Percentiles rank a stretch among this genome's conserved stretches.
Evolutionary conservation across 1,140 invertebrate genomes (phyloP).

Genomic region (Atopsyche davidsoni): DNA sequence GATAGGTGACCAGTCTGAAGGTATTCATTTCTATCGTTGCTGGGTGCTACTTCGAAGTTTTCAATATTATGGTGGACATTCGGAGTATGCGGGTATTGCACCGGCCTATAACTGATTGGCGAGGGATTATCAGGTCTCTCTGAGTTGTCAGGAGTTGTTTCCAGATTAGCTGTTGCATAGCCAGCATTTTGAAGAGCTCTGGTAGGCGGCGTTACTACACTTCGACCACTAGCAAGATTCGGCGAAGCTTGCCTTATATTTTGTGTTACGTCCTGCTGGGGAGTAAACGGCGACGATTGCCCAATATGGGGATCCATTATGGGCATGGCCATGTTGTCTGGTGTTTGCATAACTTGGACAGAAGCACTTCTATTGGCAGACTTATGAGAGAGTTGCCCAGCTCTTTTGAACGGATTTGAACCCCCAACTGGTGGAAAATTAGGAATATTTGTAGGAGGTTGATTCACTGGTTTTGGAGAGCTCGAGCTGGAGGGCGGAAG

Average conservation of each 20-base stretch:
- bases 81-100: constrained; percentile 32
- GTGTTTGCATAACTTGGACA: constrained; percentile 20
- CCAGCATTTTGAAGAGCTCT: constrained; percentile 26
- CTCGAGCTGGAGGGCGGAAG: constrained; percentile 9
- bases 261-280: constrained; percentile 12
- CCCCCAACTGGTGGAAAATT: constrained; percentile 24
- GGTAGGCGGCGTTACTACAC: background rate
- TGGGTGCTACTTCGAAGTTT: constrained; percentile 55
- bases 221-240: background rate
- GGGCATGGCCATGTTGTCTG: constrained; percentile 12
- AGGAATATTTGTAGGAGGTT: constrained; percentile 28
- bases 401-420: constrained; percentile 40
- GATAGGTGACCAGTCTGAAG: constrained; percentile 65
- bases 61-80: constrained; percentile 35
- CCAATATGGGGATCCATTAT: constrained; percentile 17
- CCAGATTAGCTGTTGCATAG: constrained; percentile 48
- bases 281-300: constrained; percentile 27
- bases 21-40: constrained; percentile 64
- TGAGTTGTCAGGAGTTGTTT: constrained; percentile 59
- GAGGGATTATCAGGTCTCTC: constrained; percentile 52
- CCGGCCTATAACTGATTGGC: constrained; percentile 33
- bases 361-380: constrained; percentile 31
- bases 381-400: constrained; percentile 37
- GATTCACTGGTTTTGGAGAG: constrained; percentile 14
- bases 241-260: constrained; percentile 13